Base-by-base conservation (phyloP, 2,113 vertebrate species). In the Corythoichthys intestinalis region DNA sequence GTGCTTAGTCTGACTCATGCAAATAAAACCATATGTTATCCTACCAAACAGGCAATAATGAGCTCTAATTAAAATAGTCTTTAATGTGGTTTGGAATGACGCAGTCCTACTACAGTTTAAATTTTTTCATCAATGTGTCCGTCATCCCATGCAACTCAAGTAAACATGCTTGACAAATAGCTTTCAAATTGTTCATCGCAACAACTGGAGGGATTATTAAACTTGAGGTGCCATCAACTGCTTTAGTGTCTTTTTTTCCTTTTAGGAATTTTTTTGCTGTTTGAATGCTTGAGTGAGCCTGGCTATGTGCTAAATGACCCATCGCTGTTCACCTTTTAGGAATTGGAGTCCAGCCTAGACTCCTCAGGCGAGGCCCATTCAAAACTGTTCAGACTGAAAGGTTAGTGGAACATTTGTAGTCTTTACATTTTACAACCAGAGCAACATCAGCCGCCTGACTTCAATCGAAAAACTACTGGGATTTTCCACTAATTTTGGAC, bases 21-120 rank as follows among this genome's bases (percentile, higher is more conserved):
- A 72, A 80, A 66, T 78, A 85, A 86, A 86, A 64, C 81, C 35
- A 77, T 63, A 73, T 60, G 34, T 70, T 77, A 79, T 69, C 76
- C 79, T 73, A 10, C 28, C 52, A 71, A 78, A 74, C 80, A 76
- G 75, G 66, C 67, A 61, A 53, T 65, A 65, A 74, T 67, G 35
- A 74, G 58, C 65, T 69, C 67, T 58, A 70, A 80, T 77, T 70
- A 66, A 76, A 78, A 63, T 65, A 7, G 56, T 56, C 37, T 71
- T 70, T 48, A 59, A 15, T 73, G 50, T 3, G 44, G 63, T 75
- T 67, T 75, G 47, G 78, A 44, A 79, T 69, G 49, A 66, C 57
- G 48, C 38, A 4, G 64, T 65, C 57, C 20, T 28, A 34, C 9
- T n/a, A 46, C 28, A 15, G 12, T 50, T 71, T 44, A 2, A 70